Evolutionary conservation across 1,140 invertebrate genomes (phyloP), one percentile per base, ranked within the genome.

Genomic region (Hypsibius dujardini): DNA sequence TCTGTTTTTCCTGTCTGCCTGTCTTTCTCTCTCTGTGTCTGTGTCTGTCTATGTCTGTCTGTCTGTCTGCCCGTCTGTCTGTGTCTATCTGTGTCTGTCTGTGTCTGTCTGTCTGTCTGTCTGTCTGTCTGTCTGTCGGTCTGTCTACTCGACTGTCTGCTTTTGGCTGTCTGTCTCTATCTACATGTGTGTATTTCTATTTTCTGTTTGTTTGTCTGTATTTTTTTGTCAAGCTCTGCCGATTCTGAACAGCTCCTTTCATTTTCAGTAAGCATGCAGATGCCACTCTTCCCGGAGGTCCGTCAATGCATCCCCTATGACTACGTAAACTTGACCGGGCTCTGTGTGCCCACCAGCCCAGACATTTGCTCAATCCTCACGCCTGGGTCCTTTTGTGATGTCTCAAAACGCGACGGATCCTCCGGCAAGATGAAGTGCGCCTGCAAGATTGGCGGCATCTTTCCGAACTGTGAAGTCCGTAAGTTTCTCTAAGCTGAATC

Each of bases 281-380:
- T 56, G 50, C 50, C 50, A 56, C 50, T 56, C 50, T 56, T 56
- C 50, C 50, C 50, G 50, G 50, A 56, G n/a, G 50, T 56, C 7
- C 7, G 7, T n/a, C 50, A 56, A n/a, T 56, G 50, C 50, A 56
- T 56, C n/a, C 50, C 50, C n/a, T 56, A 56, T n/a, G 50, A 56
- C 7, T 56, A 56, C 50, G 50, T 56, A 7, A 56, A 56, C 50
- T 7, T 56, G 7, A 56, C 50, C 7, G 50, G 50, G 7, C 7
- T 56, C 7, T 56, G 50, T n/a, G 7, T 56, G 50, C 50, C 50
- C 7, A 56, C 50, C 50, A 56, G n/a, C 50, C 50, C 50, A 7
- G 50, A 56, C 50, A 56, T 56, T 7, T 56, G 50, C n/a, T 12
- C 50, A n/a, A 7, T 56, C 7, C 50, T 56, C 7, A n/a, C n/a